These are phyloP conservation scores for Rhamnusium bicolor DNA, from an alignment of 2,888 invertebrate genomes.

Conservation along the genomic window DNA sequence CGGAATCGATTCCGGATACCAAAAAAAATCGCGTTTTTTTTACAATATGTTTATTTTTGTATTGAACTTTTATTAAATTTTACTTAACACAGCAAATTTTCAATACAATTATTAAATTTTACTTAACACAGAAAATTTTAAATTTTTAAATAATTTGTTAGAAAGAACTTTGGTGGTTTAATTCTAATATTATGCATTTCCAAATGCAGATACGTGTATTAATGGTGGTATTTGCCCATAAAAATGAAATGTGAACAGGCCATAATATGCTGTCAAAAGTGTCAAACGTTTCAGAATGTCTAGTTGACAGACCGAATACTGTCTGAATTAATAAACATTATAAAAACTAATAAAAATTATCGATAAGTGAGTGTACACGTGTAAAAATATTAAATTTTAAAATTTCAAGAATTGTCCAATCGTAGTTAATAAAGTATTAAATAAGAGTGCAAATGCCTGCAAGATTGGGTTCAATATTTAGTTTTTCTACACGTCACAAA, in stretches of 20 bases:
- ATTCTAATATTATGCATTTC: no score
- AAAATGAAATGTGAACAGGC: not conserved
- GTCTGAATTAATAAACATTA: constrained; percentile 31
- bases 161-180: no score
- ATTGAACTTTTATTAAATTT: no score
- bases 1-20: no score
- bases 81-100: no score
- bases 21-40: no score
- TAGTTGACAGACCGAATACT: constrained; percentile 25
- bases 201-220: no score
- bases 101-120: no score
- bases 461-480: constrained; percentile 35
- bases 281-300: not conserved
- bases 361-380: constrained; percentile 20
- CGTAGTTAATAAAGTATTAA: not conserved
- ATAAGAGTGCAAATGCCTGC: constrained; percentile 27
- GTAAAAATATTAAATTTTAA: not conserved
- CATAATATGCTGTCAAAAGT: constrained; percentile 1
- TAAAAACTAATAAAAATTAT: not conserved
- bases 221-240: no score
- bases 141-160: no score
- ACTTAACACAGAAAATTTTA: no score
- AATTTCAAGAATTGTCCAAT: not conserved
- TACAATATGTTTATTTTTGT: no score
- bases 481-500: constrained; percentile 60